Conservation (phyloP, 2,888 invertebrate genomes). For the Acanthosoma haemorrhoidale region DNA sequence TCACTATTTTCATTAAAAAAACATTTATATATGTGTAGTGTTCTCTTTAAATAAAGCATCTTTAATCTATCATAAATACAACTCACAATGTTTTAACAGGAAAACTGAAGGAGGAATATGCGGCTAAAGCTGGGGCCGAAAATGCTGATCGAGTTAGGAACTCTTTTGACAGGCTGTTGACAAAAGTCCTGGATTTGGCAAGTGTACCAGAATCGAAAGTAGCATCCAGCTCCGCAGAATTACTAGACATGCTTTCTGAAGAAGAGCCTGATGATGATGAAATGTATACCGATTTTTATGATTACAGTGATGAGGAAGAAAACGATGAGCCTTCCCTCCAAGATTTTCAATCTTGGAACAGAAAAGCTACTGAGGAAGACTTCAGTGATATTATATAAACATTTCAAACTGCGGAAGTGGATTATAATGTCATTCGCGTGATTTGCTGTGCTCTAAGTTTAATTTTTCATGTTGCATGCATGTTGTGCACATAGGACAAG, state of each 20-base stretch:
- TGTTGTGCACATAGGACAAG: no score
- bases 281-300: background rate
- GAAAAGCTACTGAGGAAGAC: background rate
- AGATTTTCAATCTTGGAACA: background rate
- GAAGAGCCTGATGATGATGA: background rate
- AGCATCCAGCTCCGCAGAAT: background rate
- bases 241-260: background rate
- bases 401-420: no score
- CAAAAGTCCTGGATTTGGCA: background rate
- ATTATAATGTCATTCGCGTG: no score
- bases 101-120: constrained; percentile 21
- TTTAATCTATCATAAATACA: no score
- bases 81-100: no score
- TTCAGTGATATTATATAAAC: no score
- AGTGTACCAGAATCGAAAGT: background rate
- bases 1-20: no score
- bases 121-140: background rate
- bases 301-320: background rate
- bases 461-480: no score
- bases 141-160: background rate
- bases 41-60: no score
- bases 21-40: no score
- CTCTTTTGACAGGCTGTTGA: background rate
- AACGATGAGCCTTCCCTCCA: constrained; percentile 9
- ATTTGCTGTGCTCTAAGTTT: no score